Evolutionary conservation across 2,797 vertebrate species (phyloP).

Genomic region (Rhynchonycteris naso): DNA sequence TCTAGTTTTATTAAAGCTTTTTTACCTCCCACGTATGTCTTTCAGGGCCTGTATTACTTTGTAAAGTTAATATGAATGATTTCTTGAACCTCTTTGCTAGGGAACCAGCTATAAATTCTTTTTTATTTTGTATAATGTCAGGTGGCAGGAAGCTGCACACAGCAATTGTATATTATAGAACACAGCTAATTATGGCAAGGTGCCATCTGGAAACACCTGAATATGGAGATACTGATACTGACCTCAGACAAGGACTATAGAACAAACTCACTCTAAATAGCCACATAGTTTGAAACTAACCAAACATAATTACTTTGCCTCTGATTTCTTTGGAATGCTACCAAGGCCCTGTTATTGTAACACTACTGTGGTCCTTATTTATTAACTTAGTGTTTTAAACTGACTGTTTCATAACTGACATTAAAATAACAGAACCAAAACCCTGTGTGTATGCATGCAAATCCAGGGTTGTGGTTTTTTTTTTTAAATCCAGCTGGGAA

Average conservation of each 20-base stretch:
- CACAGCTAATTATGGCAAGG: background rate
- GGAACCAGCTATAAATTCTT: background rate
- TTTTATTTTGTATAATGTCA: background rate
- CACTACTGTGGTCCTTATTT: background rate
- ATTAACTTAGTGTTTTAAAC: constrained; percentile 24
- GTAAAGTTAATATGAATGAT: background rate
- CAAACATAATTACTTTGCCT: constrained; percentile 17
- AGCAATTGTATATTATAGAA: background rate
- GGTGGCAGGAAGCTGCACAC: background rate
- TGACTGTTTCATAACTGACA: constrained; percentile 48
- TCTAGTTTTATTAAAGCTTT: background rate
- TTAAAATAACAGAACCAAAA: constrained; percentile 64
- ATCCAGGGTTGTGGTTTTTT: constrained; percentile 4
- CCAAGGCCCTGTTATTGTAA: constrained; percentile 32
- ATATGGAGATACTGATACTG: background rate
- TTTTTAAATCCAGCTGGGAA: constrained; percentile 40
- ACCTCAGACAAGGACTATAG: background rate
- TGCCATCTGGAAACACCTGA: background rate
- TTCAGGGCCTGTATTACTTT: background rate
- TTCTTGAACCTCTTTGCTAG: constrained; percentile 2
- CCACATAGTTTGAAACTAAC: background rate
- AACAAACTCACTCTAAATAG: background rate
- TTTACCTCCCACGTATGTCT: background rate
- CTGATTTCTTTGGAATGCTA: constrained; percentile 17
- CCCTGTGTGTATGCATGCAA: constrained; percentile 58